Evolutionary conservation across 1,140 invertebrate species (phyloP), one percentile per base, ranked within the genome.

Genomic region (Zophobas atratus): DNA sequence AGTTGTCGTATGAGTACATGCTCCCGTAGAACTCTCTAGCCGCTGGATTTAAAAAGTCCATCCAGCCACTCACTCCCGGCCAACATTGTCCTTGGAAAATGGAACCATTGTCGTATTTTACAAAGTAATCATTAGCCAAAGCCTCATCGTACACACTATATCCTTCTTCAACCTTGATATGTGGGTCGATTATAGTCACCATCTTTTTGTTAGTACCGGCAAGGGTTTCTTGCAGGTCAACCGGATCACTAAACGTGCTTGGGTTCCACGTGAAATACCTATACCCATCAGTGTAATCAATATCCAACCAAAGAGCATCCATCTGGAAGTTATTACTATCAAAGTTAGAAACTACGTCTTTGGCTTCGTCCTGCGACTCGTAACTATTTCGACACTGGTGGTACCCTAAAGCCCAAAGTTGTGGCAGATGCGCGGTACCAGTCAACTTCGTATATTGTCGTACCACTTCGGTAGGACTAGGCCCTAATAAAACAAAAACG

Each of bases 321-420:
- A 96, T 90, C 1, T 98, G 98, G 77, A 99, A 93, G 86, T 99
- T 96, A 84, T 96, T 90, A 48, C 91, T 89, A 87, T 99, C 98
- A 87, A 98, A 94, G 87, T 88, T 91, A 1, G 92, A 90, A 79
- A 95, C 92, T 0, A 98, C 94, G 38, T 88, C 85, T 56, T 91
- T 88, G 0, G 99, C 97, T 88, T 99, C 98, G 1, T 95, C 92
- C 86, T 99, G 93, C 86, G 98, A 97, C 81, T 98, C 97, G 86
- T 99, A 99, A 87, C 99, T 99, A 98, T 98, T 99, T 53, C 98
- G 92, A 80, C 93, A 95, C 87, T 99, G 98, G 88, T 99, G 98
- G 87, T 99, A 99, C 6, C 91, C 97, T 67, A 99, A 87, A 0
- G 96, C 88, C 77, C 77, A 79, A 1, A 79, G 33, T 0, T 88